Evolutionary conservation across 2,888 invertebrate genomes (phyloP), one percentile per base, ranked within the genome.

Genomic region (Blastobasis lacticolella): DNA sequence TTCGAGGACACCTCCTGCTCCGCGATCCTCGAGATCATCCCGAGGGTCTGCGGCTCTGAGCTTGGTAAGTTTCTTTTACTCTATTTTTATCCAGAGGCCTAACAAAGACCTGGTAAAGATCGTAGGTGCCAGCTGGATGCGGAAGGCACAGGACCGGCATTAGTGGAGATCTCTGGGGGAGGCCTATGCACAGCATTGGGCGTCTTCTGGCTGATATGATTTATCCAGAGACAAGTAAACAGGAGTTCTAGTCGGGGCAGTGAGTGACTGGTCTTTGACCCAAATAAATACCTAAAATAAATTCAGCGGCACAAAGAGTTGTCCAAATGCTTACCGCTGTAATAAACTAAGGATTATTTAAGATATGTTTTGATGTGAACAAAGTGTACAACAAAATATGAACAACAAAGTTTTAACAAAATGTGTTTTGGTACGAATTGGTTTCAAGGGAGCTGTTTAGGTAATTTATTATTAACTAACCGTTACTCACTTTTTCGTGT

Each of bases 1-100:
- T 95, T 94, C 83, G 95, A 96, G 75, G 95, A 97, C 88, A 92
- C 94, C 56, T 95, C 95, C 62, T 97, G 97, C 87, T 94, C 95
- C 62, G 94, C 96, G 59, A 96, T 96, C 79, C 85, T 96, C 76
- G 95, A 96, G 88, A 95, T 96, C 72, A 95, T 96, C 75, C 96
- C 96, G 51, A 91, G 96, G 67, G 95, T 96, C 66, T 97, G 96
- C 82, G 96, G 96, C 60, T 94, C 95, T 61, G 96, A 96, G 90
- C 92, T 95, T 79, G 96, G 96, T 96, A 81, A 93, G 93, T 49
- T 9, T 40, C 9, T 40, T 40, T 6, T 40, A 40, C 41, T 8
- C 6, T 40, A 6, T 40, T 40, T 40, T 1, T 8, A 40, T 40
- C 9, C 41, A 40, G 41, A 8, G 41, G 6, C 9, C 41, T 40